Percentiles rank a stretch among this genome's conserved stretches.
phyloP scores from a whole-genome alignment of 2,113 vertebrate species.

The Festucalex cinctus region DNA sequence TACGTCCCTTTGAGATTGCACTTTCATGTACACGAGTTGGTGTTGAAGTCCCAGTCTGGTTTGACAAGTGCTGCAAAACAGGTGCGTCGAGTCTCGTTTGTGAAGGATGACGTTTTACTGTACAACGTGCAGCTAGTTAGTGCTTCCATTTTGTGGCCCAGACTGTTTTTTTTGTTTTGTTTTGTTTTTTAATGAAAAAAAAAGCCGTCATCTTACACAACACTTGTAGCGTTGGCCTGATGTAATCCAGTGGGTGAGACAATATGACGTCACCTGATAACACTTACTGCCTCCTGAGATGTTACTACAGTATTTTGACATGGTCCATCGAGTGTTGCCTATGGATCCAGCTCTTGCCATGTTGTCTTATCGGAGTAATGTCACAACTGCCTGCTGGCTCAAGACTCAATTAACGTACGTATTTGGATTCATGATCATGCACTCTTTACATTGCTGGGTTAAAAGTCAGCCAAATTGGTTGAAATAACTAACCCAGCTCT shows the following conservation, averaged over 20 bases:
- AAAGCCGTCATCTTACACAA: slow-evolving; percentile 3
- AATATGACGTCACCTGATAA: neutral
- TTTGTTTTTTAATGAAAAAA: too few species aligned
- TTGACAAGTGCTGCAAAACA: neutral
- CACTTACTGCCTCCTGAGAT: neutral
- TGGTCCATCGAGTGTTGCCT: neutral
- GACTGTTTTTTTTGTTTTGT: too few species aligned
- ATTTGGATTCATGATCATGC: slow-evolving; percentile 1
- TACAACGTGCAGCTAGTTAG: slow-evolving; percentile 40
- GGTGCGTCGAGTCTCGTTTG: neutral
- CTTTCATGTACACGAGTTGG: neutral
- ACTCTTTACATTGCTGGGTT: too few species aligned
- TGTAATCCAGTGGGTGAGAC: neutral
- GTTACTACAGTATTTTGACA: neutral
- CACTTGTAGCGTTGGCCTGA: slow-evolving; percentile 8
- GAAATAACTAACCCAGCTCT: too few species aligned
- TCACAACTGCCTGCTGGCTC: neutral
- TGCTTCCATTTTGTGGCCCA: slow-evolving; percentile 44
- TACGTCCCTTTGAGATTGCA: slow-evolving; percentile 15
- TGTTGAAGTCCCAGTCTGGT: neutral
- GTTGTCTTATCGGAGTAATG: neutral
- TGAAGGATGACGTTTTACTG: slow-evolving; percentile 9
- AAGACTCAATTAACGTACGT: neutral
- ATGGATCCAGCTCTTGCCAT: neutral
- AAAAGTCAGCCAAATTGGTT: too few species aligned